Evolutionary conservation across 1,140 invertebrate species (phyloP).

Genomic region (Drosophila persimilis): DNA sequence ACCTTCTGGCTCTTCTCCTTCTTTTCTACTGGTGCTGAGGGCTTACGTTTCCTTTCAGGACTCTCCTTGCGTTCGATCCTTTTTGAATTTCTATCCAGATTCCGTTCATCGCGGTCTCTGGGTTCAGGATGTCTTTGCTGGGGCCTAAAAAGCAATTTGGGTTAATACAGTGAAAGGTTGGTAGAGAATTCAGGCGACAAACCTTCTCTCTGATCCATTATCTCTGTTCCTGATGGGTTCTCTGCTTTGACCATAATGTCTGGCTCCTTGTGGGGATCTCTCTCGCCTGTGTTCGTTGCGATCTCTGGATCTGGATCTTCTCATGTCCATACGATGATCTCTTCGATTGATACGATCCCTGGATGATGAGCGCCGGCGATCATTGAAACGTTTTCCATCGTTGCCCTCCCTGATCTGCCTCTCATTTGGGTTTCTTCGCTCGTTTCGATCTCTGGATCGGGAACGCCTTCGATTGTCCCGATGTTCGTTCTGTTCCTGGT

Average conservation of each 20-base stretch:
- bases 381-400: slow-evolving; percentile 3
- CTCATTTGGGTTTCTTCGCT: slow-evolving; percentile 12
- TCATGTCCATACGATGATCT: background rate
- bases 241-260: slow-evolving; percentile 13
- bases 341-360: slow-evolving; percentile 13
- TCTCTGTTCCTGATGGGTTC: slow-evolving; percentile 16
- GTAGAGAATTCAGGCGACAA: background rate
- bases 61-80: slow-evolving; percentile 6
- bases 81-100: slow-evolving; percentile 9
- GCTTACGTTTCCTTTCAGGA: slow-evolving; percentile 14
- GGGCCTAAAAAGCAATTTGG: slow-evolving; percentile 5
- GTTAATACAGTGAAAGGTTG: background rate
- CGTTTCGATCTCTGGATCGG: slow-evolving; percentile 19
- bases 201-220: slow-evolving; percentile 34
- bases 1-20: slow-evolving; percentile 10
- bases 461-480: slow-evolving; percentile 25
- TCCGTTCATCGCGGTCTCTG: background rate
- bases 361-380: slow-evolving; percentile 14
- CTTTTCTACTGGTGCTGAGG: slow-evolving; percentile 12
- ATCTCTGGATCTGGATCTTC: slow-evolving; percentile 17
- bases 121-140: slow-evolving; percentile 1
- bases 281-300: slow-evolving; percentile 10
- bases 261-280: slow-evolving; percentile 20
- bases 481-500: slow-evolving; percentile 41
- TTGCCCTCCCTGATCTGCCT: background rate